These are phyloP conservation scores for Ephialtes manifestator DNA, from an alignment of 2,888 invertebrate species.

Conservation along the genomic window DNA sequence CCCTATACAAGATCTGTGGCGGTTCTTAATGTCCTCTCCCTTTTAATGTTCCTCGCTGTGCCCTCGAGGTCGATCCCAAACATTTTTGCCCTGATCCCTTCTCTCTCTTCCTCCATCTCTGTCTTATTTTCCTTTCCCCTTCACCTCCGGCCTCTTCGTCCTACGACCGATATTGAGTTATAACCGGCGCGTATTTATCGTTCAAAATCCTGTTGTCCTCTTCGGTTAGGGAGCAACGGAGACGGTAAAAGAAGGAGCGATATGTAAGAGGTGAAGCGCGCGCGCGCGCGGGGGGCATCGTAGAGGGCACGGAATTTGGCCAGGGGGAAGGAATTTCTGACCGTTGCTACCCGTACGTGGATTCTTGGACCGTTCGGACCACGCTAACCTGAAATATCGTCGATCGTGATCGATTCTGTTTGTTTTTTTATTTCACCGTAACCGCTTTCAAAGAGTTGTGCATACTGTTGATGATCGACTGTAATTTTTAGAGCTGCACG, in stretches of 20 bases:
- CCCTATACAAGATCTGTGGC: slow-evolving; percentile 84
- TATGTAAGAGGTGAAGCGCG: slow-evolving; percentile 25
- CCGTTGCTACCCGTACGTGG: slow-evolving; percentile 60
- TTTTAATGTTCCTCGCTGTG: slow-evolving; percentile 83
- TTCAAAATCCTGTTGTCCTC: slow-evolving; percentile 78
- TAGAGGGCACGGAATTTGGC: slow-evolving; percentile 52
- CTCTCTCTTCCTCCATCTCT: slow-evolving; percentile 29
- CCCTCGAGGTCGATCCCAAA: slow-evolving; percentile 84
- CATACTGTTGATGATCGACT: slow-evolving; percentile 66
- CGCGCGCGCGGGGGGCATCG: slow-evolving; percentile 25
- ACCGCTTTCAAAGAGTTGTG: slow-evolving; percentile 26
- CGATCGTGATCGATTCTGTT: slow-evolving; percentile 59
- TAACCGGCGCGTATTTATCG: slow-evolving; percentile 83
- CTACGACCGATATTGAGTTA: slow-evolving; percentile 84
- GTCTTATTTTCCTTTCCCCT: slow-evolving; percentile 12
- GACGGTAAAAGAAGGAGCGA: slow-evolving; percentile 31
- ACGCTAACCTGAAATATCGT: slow-evolving; percentile 63
- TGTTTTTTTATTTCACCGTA: slow-evolving; percentile 34
- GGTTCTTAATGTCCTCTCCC: slow-evolving; percentile 85
- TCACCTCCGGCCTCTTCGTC: slow-evolving; percentile 54
- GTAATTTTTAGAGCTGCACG: slow-evolving; percentile 68
- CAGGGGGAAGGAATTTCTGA: slow-evolving; percentile 67
- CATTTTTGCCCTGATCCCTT: slow-evolving; percentile 81
- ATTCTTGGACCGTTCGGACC: slow-evolving; percentile 63
- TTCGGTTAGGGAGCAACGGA: slow-evolving; percentile 41